Conservation (phyloP, 1,140 invertebrate species). For the Drosophila novamexicana region DNA sequence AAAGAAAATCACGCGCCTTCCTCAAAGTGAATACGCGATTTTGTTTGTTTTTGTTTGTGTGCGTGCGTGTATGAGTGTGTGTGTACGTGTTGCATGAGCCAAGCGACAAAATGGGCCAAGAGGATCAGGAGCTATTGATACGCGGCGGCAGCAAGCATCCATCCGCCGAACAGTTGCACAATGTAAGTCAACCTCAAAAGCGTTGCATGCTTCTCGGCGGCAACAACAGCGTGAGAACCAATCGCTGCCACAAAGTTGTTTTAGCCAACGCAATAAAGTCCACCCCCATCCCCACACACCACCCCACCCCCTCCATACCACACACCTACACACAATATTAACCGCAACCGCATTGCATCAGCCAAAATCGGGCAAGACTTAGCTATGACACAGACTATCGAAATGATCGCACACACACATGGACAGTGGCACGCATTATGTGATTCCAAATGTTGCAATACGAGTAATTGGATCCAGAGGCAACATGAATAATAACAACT, state of each 20-base stretch:
- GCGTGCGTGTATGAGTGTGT: slow-evolving; percentile 4
- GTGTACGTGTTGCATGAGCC: not conserved
- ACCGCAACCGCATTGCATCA: slow-evolving; percentile 52
- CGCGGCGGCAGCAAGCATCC: slow-evolving; percentile 71
- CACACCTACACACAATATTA: not conserved
- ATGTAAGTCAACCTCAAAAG: slow-evolving; percentile 53
- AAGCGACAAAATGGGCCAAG: slow-evolving; percentile 66
- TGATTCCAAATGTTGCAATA: slow-evolving; percentile 34
- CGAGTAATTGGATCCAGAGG: slow-evolving; percentile 31
- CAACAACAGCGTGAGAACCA: slow-evolving; percentile 61
- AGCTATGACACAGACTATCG: slow-evolving; percentile 13
- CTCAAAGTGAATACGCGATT: not conserved
- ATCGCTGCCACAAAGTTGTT: not conserved
- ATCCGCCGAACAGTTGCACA: slow-evolving; percentile 75
- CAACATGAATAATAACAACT: slow-evolving; percentile 9
- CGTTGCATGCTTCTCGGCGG: slow-evolving; percentile 36
- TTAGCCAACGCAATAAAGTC: not conserved
- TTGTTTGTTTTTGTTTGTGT: slow-evolving; percentile 22
- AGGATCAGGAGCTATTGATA: slow-evolving; percentile 79
- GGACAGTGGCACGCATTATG: slow-evolving; percentile 40
- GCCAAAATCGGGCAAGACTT: slow-evolving; percentile 12
- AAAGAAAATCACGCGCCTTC: no score
- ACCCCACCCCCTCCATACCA: not conserved
- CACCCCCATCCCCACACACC: not conserved
- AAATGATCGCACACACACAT: slow-evolving; percentile 20